Conservation (phyloP, 2,888 invertebrate genomes). For the Callinectes sapidus region DNA sequence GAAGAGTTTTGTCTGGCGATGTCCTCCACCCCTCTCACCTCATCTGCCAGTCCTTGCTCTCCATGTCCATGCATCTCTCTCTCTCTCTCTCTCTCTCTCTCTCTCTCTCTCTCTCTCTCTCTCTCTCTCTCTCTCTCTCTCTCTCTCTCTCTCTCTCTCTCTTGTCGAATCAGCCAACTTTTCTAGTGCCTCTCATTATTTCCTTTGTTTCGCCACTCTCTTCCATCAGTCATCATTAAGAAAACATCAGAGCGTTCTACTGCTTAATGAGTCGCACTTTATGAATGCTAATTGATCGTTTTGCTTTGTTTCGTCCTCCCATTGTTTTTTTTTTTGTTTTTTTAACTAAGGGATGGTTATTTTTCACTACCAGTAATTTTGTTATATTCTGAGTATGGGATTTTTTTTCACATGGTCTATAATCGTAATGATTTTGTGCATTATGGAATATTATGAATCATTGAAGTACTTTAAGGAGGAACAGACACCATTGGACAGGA, state of each 20-base stretch:
- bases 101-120: neutral
- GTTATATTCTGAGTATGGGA: neutral
- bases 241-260: neutral
- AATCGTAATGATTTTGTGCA: neutral
- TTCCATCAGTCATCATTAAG: neutral
- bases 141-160: no score
- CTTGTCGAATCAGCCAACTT: neutral
- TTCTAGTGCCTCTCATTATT: neutral
- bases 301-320: no score
- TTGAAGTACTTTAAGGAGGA: no score
- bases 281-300: neutral
- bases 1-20: conserved; percentile 34
- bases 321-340: no score
- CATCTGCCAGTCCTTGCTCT: neutral
- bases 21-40: conserved; percentile 32
- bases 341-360: neutral
- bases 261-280: neutral
- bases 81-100: conserved; percentile 18
- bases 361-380: neutral
- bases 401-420: neutral
- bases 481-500: no score
- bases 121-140: neutral
- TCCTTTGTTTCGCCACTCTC: neutral
- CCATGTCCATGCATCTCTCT: conserved; percentile 29
- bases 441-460: no score